Evolutionary conservation across 2,113 vertebrate species (phyloP).

Genomic region (Oenanthe melanoleuca): DNA sequence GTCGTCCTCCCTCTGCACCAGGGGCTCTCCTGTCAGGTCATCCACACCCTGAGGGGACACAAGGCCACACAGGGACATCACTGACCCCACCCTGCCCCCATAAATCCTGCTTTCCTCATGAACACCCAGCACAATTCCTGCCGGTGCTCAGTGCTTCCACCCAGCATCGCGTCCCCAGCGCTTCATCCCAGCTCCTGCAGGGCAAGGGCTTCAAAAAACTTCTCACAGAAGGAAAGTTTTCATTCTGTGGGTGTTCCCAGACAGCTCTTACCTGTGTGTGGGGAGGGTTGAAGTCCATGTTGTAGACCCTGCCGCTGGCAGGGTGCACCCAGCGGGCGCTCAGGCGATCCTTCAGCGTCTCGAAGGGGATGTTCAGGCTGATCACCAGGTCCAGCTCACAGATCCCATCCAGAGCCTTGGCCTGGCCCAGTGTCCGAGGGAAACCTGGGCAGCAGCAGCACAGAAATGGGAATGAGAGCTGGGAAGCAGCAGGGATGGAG

Average conservation of each 20-base stretch:
- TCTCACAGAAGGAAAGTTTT: not conserved
- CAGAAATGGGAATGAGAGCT: accelerated
- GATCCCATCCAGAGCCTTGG: slow-evolving; percentile 82
- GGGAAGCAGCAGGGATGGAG: not conserved
- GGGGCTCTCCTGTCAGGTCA: slow-evolving; percentile 87
- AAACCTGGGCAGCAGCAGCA: slow-evolving; percentile 77
- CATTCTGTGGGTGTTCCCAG: accelerated
- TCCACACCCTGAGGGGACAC: slow-evolving; percentile 83
- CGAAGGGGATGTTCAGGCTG: slow-evolving; percentile 91
- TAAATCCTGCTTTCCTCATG: not conserved
- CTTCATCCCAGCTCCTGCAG: accelerated
- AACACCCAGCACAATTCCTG: accelerated
- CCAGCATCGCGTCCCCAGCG: accelerated
- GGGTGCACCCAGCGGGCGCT: slow-evolving; percentile 91
- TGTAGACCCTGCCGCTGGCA: slow-evolving; percentile 91
- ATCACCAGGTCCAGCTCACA: slow-evolving; percentile 90
- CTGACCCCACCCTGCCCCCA: not conserved
- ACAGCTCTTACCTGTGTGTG: slow-evolving; percentile 72
- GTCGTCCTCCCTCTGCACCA: slow-evolving; percentile 92
- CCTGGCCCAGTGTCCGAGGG: slow-evolving; percentile 88
- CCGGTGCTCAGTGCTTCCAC: accelerated
- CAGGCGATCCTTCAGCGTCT: slow-evolving; percentile 90
- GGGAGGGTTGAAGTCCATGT: slow-evolving; percentile 94
- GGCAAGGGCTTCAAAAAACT: accelerated
- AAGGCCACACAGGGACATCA: not conserved